phyloP scores from a whole-genome alignment of 1,140 invertebrate species.

The Acromyrmex echinatior region DNA sequence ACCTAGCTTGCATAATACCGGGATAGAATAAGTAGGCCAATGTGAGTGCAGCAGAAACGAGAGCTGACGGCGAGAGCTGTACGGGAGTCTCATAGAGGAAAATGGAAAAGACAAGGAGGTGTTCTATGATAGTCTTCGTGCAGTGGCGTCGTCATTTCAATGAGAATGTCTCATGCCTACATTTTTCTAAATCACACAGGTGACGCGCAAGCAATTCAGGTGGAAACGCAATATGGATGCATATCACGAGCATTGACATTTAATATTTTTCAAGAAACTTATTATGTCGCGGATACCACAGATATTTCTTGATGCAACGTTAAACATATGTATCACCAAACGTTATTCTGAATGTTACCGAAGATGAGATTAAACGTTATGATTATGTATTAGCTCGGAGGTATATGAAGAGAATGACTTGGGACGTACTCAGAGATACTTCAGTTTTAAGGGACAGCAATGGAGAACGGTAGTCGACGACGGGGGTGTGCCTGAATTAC shows the following conservation, averaged over 20 bases:
- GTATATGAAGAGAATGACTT: not conserved
- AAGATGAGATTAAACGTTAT: conserved; percentile 30
- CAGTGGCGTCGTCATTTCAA: conserved; percentile 17
- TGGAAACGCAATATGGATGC: not conserved
- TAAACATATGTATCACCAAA: not conserved
- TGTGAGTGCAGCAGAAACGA: conserved; percentile 22
- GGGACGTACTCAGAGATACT: not conserved
- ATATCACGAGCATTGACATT: not conserved
- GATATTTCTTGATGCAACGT: not conserved
- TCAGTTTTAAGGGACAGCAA: conserved; percentile 25
- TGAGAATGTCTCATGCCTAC: conserved; percentile 2
- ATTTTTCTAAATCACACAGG: conserved; percentile 22
- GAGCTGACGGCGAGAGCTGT: not conserved
- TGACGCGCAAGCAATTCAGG: conserved; percentile 13
- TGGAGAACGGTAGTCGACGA: conserved; percentile 41
- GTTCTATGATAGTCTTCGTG: conserved; percentile 7
- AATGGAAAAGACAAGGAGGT: not conserved
- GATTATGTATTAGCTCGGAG: conserved; percentile 2
- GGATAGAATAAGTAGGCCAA: conserved; percentile 59
- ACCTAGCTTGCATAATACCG: conserved; percentile 73
- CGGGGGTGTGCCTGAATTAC: conserved; percentile 55
- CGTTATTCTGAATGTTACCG: not conserved
- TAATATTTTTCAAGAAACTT: not conserved
- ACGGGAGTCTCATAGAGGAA: not conserved
- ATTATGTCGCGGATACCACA: not conserved